These are phyloP conservation scores for Engraulis encrasicolus DNA, from an alignment of 2,113 vertebrate genomes.

Conservation along the genomic window DNA sequence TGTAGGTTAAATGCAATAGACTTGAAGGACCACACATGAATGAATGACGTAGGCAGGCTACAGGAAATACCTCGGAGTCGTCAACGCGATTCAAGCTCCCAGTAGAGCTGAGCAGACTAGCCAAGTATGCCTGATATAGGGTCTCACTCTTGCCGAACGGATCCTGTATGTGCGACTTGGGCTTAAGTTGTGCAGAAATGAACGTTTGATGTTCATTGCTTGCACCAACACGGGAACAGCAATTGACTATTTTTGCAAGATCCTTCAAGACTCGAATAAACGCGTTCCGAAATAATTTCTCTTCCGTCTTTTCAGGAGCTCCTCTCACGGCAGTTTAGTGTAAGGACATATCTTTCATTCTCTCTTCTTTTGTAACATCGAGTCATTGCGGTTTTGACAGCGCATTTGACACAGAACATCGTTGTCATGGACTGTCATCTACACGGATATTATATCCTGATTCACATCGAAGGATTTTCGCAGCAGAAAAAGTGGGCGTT, in stretches of 20 bases:
- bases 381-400: neutral
- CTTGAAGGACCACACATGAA: slow-evolving; percentile 28
- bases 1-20: neutral
- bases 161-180: slow-evolving; percentile 1
- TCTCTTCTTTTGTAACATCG: neutral
- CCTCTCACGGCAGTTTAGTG: slow-evolving; percentile 15
- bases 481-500: slow-evolving; percentile 47
- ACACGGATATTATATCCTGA: slow-evolving; percentile 14
- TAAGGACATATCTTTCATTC: neutral
- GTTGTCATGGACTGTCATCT: slow-evolving; percentile 21
- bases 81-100: slow-evolving; percentile 12
- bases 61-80: slow-evolving; percentile 43
- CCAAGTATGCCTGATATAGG: neutral
- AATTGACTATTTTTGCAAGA: slow-evolving; percentile 19
- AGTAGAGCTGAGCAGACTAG: neutral
- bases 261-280: neutral
- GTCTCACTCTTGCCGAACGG: neutral
- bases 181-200: slow-evolving; percentile 7
- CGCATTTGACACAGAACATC: slow-evolving; percentile 31
- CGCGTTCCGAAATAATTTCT: slow-evolving; percentile 54
- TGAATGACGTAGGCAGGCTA: slow-evolving; percentile 55
- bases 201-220: neutral
- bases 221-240: neutral
- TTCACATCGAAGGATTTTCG: slow-evolving; percentile 26
- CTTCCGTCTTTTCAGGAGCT: slow-evolving; percentile 67